Evolutionary conservation across 2,797 vertebrate species (phyloP).

Genomic region (Sebastes itinus): DNA sequence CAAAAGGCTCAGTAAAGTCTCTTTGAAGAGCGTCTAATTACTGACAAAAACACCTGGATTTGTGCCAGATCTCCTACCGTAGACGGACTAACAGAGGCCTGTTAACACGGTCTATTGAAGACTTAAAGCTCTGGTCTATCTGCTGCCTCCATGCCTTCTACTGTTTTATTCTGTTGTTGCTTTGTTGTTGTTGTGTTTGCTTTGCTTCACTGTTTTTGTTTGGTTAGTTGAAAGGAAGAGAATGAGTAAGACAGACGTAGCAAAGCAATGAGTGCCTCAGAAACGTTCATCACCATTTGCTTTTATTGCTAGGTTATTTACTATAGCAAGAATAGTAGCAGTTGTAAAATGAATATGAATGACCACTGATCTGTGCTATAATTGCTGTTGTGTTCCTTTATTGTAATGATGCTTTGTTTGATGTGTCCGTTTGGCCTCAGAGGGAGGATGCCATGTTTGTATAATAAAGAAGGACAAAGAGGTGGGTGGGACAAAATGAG

Average conservation of each 20-base stretch:
- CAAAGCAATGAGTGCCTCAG: neutral
- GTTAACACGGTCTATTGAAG: slow-evolving; percentile 56
- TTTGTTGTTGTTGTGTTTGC: slow-evolving; percentile 9
- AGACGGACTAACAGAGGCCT: slow-evolving; percentile 40
- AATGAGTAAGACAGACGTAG: neutral
- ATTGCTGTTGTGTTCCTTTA: slow-evolving; percentile 17
- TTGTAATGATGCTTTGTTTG: slow-evolving; percentile 15
- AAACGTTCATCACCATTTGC: neutral
- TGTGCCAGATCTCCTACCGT: slow-evolving; percentile 57
- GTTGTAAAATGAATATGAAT: slow-evolving; percentile 10
- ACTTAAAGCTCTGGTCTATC: slow-evolving; percentile 42
- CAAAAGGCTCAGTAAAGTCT: slow-evolving; percentile 53
- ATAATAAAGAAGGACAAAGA: slow-evolving; percentile 40
- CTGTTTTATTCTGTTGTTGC: slow-evolving; percentile 7
- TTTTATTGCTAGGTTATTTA: neutral
- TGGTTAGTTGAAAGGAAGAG: neutral
- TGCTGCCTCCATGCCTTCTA: slow-evolving; percentile 27
- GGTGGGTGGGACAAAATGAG: slow-evolving; percentile 24
- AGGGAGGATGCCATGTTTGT: slow-evolving; percentile 32
- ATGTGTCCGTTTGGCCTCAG: neutral
- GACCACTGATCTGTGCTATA: neutral
- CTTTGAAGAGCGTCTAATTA: slow-evolving; percentile 71
- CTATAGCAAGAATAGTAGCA: neutral
- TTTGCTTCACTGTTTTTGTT: slow-evolving; percentile 1
- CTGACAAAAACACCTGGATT: slow-evolving; percentile 56